These are phyloP conservation scores for Cisticola juncidis DNA, from an alignment of 2,113 vertebrate species.

Conservation along the genomic window DNA sequence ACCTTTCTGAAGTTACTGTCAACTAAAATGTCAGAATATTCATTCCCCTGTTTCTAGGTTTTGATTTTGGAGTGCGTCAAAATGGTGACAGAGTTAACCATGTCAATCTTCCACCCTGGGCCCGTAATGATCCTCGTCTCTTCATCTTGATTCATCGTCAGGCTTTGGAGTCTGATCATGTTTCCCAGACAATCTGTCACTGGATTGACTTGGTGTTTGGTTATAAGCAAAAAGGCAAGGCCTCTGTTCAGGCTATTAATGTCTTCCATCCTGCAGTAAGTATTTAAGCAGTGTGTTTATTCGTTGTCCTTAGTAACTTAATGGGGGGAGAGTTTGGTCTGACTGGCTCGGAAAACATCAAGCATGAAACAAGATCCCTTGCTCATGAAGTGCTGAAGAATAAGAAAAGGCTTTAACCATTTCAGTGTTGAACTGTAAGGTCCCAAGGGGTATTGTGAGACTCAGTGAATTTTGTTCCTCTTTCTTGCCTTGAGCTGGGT, in stretches of 20 bases:
- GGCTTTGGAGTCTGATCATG: conserved; percentile 93
- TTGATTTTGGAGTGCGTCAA: conserved; percentile 97
- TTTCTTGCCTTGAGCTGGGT: neutral
- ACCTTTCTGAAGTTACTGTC: neutral
- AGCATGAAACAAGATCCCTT: neutral
- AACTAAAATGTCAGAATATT: neutral
- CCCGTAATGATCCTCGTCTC: conserved; percentile 93
- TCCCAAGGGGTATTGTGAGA: neutral
- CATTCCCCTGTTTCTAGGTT: conserved; percentile 75
- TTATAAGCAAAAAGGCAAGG: conserved; percentile 96
- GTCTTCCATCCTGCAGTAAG: conserved; percentile 98
- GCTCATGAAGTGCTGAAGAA: neutral
- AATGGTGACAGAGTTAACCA: conserved; percentile 96
- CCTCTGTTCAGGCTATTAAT: conserved; percentile 96
- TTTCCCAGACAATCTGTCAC: conserved; percentile 95
- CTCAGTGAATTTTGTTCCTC: neutral
- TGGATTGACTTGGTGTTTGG: conserved; percentile 99
- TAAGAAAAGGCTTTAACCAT: neutral
- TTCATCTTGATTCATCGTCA: conserved; percentile 96
- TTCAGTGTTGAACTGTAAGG: neutral
- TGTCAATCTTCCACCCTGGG: conserved; percentile 96
- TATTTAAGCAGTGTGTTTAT: neutral
- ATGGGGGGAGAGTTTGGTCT: neutral
- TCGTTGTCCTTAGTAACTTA: neutral
- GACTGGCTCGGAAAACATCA: neutral